A percentile compares a stretch with the other conserved stretches of the same genome.
Evolutionary conservation across 2,888 invertebrate species (phyloP).

Genomic region (Eucera pruinosa): DNA sequence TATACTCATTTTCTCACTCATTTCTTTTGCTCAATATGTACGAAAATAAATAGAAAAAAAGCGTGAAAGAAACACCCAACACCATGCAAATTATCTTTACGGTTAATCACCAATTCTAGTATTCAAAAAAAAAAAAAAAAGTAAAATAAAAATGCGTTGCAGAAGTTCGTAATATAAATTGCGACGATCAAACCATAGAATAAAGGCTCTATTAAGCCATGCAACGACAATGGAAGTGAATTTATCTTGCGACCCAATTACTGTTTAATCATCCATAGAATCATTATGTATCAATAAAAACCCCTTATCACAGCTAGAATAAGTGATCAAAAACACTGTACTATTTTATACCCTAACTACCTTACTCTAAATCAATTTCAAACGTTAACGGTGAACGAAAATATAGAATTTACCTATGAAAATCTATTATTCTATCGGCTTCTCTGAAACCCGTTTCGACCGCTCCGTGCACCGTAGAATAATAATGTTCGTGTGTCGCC

Average conservation of each 20-base stretch:
- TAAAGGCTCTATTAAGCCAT: constrained; percentile 9
- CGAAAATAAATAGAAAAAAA: neutral
- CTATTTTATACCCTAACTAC: constrained; percentile 6
- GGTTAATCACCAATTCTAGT: no score
- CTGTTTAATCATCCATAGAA: constrained; percentile 38
- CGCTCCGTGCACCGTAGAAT: constrained; percentile 90
- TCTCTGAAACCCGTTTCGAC: constrained; percentile 90
- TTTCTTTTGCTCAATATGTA: constrained; percentile 1
- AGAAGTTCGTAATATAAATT: constrained; percentile 6
- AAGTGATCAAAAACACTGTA: constrained; percentile 17
- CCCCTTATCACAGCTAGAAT: constrained; percentile 20
- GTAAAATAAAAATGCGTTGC: constrained; percentile 1
- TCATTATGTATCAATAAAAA: constrained; percentile 33
- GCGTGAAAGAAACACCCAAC: neutral
- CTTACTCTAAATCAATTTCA: constrained; percentile 23
- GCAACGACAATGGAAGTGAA: constrained; percentile 19
- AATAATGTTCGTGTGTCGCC: constrained; percentile 88
- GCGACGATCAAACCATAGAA: constrained; percentile 5
- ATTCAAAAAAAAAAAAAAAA: neutral
- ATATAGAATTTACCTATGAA: constrained; percentile 74
- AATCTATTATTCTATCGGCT: constrained; percentile 86
- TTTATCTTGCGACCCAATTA: constrained; percentile 23
- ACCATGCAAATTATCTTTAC: no score
- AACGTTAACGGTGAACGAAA: constrained; percentile 15
- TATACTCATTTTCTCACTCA: constrained; percentile 14